Conservation (phyloP, 2,888 invertebrate genomes). For the Drosophila kanekoi region DNA sequence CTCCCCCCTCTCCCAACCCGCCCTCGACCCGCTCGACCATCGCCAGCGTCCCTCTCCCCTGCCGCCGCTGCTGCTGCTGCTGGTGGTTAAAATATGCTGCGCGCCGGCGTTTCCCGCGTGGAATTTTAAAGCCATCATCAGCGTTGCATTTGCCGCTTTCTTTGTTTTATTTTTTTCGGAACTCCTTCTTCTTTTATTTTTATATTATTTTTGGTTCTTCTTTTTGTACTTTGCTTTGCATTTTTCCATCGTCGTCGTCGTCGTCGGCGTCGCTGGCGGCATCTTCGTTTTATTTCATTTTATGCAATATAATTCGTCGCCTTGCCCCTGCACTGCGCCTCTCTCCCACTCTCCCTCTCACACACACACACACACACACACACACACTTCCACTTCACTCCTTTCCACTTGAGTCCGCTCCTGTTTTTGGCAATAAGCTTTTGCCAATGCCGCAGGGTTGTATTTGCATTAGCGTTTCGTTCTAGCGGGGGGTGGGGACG, state of each 20-base stretch:
- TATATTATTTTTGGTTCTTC: constrained; percentile 24
- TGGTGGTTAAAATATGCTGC: constrained; percentile 71
- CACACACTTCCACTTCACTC: not conserved
- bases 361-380: not conserved
- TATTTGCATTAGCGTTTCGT: constrained; percentile 75
- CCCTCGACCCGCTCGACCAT: no score
- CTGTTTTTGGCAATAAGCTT: constrained; percentile 80
- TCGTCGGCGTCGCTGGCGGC: constrained; percentile 40
- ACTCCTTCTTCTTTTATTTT: not conserved
- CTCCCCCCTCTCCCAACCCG: not conserved
- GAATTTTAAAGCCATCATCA: constrained; percentile 73
- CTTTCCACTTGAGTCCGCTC: constrained; percentile 25
- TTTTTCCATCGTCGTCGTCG: constrained; percentile 18
- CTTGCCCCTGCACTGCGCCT: constrained; percentile 24
- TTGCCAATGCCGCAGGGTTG: constrained; percentile 79
- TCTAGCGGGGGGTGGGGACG: constrained; percentile 20
- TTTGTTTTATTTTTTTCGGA: constrained; percentile 42
- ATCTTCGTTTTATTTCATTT: constrained; percentile 73
- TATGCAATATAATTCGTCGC: constrained; percentile 74
- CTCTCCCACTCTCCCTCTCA: no score
- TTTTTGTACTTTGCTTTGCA: constrained; percentile 19
- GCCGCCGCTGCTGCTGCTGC: constrained; percentile 27
- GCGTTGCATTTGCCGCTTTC: constrained; percentile 72
- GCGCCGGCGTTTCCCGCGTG: constrained; percentile 68
- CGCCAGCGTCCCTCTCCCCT: not conserved